These are phyloP conservation scores for Pachypanchax playfairii DNA, from an alignment of 2,113 vertebrate genomes.

Conservation along the genomic window DNA sequence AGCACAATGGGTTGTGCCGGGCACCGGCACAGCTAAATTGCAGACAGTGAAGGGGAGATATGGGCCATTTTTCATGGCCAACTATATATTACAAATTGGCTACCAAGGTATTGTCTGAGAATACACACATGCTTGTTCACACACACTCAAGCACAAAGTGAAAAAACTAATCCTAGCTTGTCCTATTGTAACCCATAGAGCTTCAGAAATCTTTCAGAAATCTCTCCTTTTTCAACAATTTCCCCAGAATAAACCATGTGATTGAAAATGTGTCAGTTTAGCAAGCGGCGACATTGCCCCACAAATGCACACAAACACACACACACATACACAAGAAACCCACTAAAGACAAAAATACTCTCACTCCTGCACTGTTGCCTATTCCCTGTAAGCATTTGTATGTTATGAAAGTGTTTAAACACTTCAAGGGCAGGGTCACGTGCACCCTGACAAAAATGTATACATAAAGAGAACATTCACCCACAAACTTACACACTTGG, in stretches of 20 bases:
- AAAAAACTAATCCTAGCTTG: conserved; percentile 67
- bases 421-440: conserved; percentile 41
- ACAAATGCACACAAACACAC: conserved; percentile 29
- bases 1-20: conserved; percentile 54
- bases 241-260: conserved; percentile 61
- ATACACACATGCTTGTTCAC: conserved; percentile 19
- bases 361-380: not conserved
- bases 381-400: conserved; percentile 21
- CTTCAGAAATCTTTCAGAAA: conserved; percentile 52
- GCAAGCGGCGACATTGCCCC: not conserved
- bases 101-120: conserved; percentile 65
- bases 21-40: conserved; percentile 64
- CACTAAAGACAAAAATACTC: not conserved
- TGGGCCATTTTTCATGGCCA: conserved; percentile 71
- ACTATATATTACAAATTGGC: conserved; percentile 75
- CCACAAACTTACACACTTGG: not conserved
- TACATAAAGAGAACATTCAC: conserved; percentile 11
- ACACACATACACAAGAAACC: conserved; percentile 15
- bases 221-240: conserved; percentile 60
- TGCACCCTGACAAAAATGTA: not conserved
- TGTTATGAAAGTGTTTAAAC: conserved; percentile 45
- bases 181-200: conserved; percentile 50
- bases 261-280: conserved; percentile 71
- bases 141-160: conserved; percentile 17
- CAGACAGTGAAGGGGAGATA: conserved; percentile 68